Base-by-base conservation (phyloP, 2,797 vertebrate genomes). In the Sandelia bainsii region DNA sequence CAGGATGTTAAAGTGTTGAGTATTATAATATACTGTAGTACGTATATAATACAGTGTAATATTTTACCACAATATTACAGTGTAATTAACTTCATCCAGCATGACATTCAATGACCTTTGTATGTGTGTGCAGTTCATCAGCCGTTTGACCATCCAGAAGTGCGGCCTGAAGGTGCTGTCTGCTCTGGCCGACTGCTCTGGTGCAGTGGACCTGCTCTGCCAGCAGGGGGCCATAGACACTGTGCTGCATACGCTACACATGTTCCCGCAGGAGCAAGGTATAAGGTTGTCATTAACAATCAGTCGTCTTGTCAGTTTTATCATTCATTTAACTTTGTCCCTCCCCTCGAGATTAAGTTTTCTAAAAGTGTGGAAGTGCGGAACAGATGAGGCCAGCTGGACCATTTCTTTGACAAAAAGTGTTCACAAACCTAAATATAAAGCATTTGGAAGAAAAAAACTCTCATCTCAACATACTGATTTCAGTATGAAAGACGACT, bases 211-310 rank as follows among this genome's bases (percentile, higher is more conserved):
- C 80, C 85, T 96, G 14, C 93, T 98, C 77, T 96, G 95, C 72
- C 94, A 96, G 59, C 95, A 96, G 87, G 97, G 97, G 74, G 96
- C 96, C 29, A 90, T 97, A 66, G 97, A 98, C 82, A 96, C 95
- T 0, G 93, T 95, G 20, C 94, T 99, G 32, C 98, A 98, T 32
- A 95, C 95, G 4, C 91, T 98, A 0, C 97, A 98, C 87, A 97
- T 97, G 96, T 98, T 96, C 89, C 97, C 96, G 6, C 89, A 87
- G 5, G 94, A 96, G 6, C 94, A 94, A 94, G 97, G 98, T 98
- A 80, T 0, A 14, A 19, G 11, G 12, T 3, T 23, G 25, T 25
- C 6, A 4, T 61, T 32, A 10, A 25, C n/a, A 59, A 5, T 9
- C 20, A 16, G 1, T 34, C n/a, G 7, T 25, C 27, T 13, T 12